Evolutionary conservation across 2,797 vertebrate genomes (phyloP).

Genomic region (Rhynchonycteris naso): DNA sequence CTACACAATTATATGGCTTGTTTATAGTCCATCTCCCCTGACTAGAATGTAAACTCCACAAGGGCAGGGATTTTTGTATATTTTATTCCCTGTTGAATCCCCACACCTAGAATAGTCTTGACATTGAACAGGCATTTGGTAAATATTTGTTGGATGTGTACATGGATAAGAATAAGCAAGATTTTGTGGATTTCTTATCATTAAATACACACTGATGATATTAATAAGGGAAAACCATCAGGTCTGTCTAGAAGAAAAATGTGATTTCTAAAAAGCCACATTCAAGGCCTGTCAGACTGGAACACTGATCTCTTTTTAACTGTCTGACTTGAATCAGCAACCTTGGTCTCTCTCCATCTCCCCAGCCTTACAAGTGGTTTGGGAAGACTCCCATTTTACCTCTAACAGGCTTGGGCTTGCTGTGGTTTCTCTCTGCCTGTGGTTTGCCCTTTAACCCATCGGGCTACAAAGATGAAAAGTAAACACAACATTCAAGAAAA

Average conservation of each 20-base stretch:
- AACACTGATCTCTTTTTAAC: constrained; percentile 48
- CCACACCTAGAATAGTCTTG: background rate
- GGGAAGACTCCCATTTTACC: constrained; percentile 57
- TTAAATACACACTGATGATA: background rate
- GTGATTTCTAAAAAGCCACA: constrained; percentile 32
- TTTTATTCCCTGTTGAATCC: background rate
- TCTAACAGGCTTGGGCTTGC: constrained; percentile 48
- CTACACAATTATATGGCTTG: background rate
- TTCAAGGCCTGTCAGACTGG: background rate
- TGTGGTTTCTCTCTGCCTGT: constrained; percentile 77
- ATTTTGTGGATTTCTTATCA: background rate
- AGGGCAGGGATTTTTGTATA: background rate
- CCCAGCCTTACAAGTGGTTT: constrained; percentile 45
- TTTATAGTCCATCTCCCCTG: background rate
- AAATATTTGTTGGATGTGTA: constrained; percentile 21
- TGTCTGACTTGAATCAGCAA: constrained; percentile 4
- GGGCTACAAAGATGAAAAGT: constrained; percentile 75
- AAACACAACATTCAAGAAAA: constrained; percentile 69
- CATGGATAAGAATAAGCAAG: background rate
- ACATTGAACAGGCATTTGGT: background rate
- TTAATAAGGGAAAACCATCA: constrained; percentile 33
- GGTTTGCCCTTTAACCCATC: constrained; percentile 77
- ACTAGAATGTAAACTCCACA: background rate
- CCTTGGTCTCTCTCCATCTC: background rate
- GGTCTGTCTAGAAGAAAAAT: background rate